phyloP scores from a whole-genome alignment of 2,113 vertebrate species.

The Pelmatolapia mariae region DNA sequence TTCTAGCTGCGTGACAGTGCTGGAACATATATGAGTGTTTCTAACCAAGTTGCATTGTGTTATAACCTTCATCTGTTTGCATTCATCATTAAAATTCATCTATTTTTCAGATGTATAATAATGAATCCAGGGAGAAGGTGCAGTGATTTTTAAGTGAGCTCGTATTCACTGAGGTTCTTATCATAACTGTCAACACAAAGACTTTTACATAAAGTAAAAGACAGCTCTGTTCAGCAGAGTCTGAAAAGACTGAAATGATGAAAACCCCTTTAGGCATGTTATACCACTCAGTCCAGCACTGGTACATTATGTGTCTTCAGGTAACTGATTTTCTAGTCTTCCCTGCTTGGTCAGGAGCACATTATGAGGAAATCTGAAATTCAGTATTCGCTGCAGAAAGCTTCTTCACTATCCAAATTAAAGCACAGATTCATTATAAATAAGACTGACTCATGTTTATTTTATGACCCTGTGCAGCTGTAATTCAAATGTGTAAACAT shows the following conservation, averaged over 20 bases:
- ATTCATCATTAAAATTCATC: background rate
- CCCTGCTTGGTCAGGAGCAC: background rate
- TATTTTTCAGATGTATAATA: background rate
- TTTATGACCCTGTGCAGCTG: background rate
- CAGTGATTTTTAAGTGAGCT: background rate
- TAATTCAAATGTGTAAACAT: constrained; percentile 28
- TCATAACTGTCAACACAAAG: background rate
- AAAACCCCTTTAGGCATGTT: background rate
- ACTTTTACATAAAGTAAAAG: background rate
- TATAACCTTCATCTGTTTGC: background rate
- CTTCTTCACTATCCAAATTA: background rate
- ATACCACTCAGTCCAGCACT: background rate
- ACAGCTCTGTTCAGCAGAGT: background rate
- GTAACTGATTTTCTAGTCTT: background rate
- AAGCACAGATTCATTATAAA: constrained; percentile 8
- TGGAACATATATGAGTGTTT: background rate
- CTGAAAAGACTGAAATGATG: background rate
- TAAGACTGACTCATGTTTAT: constrained; percentile 11
- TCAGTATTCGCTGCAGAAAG: background rate
- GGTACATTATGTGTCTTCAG: background rate
- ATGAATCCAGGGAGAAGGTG: background rate
- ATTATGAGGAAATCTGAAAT: constrained; percentile 14
- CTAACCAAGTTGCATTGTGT: background rate
- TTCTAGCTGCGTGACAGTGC: background rate
- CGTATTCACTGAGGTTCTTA: background rate